Evolutionary conservation across 1,140 invertebrate genomes (phyloP).

Genomic region (Euborellia annulipes): DNA sequence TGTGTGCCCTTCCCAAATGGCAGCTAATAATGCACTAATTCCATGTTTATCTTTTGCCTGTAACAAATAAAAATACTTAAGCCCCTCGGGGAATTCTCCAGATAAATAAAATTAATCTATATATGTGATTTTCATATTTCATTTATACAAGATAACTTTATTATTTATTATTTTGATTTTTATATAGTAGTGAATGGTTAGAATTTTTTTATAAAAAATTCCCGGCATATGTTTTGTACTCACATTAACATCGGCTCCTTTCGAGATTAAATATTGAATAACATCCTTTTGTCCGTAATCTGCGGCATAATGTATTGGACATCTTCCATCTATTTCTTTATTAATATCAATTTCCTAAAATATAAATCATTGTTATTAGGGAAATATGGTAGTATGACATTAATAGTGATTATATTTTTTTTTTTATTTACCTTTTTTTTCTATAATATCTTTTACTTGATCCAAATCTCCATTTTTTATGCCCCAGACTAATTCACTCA

Average conservation of each 20-base stretch:
- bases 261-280: constrained; percentile 70
- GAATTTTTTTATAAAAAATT: no score
- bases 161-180: no score
- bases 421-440: constrained; percentile 64
- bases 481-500: constrained; percentile 72
- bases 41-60: constrained; percentile 84
- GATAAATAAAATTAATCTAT: constrained; percentile 11
- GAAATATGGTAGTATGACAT: neutral
- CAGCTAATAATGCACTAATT: constrained; percentile 78
- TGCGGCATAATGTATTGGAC: constrained; percentile 77
- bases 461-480: constrained; percentile 91
- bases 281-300: constrained; percentile 89
- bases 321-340: constrained; percentile 67
- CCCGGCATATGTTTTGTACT: constrained; percentile 30
- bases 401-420: neutral
- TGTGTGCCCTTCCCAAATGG: constrained; percentile 91
- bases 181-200: neutral
- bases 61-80: no score
- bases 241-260: constrained; percentile 88
- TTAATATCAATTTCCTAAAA: constrained; percentile 69
- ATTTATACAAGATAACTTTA: constrained; percentile 6
- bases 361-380: constrained; percentile 6
- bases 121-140: constrained; percentile 5
- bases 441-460: constrained; percentile 72
- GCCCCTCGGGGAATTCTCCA: no score